These are phyloP conservation scores for Selene dorsalis DNA, from an alignment of 2,797 vertebrate species.

Conservation along the genomic window DNA sequence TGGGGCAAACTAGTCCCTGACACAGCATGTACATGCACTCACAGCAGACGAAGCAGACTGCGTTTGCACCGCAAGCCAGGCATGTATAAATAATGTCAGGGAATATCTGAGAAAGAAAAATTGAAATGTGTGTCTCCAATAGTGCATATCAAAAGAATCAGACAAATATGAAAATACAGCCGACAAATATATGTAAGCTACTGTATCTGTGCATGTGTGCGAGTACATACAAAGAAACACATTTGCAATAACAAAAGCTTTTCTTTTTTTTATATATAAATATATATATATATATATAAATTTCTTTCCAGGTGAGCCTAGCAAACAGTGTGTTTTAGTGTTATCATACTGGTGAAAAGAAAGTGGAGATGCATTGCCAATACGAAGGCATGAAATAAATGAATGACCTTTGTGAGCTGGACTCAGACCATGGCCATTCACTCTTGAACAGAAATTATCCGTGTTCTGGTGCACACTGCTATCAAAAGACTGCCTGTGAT, in stretches of 20 bases:
- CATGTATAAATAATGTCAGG: conserved; percentile 74
- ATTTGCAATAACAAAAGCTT: conserved; percentile 20
- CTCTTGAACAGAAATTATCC: conserved; percentile 64
- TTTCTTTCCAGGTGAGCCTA: conserved; percentile 26
- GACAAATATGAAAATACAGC: conserved; percentile 21
- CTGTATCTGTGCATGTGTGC: neutral
- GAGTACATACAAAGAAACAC: conserved; percentile 24
- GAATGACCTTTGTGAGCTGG: conserved; percentile 71
- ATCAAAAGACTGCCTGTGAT: conserved; percentile 81
- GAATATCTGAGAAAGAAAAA: conserved; percentile 65
- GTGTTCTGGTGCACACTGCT: conserved; percentile 66
- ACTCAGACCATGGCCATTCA: conserved; percentile 68
- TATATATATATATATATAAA: too few species aligned
- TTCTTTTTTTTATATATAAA: conserved; percentile 9
- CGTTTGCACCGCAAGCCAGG: conserved; percentile 64
- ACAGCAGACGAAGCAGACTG: conserved; percentile 54
- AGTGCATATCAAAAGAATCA: conserved; percentile 53
- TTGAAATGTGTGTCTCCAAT: conserved; percentile 54
- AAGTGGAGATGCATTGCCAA: conserved; percentile 45
- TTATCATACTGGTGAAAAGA: conserved; percentile 24
- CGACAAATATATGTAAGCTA: conserved; percentile 2
- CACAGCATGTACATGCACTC: conserved; percentile 67
- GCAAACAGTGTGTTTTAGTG: conserved; percentile 41
- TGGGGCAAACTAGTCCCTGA: conserved; percentile 67
- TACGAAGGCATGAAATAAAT: conserved; percentile 58